Evolutionary conservation across 2,888 invertebrate genomes (phyloP), one percentile per base, ranked within the genome.

Genomic region (Drosophila kambysellisi): DNA sequence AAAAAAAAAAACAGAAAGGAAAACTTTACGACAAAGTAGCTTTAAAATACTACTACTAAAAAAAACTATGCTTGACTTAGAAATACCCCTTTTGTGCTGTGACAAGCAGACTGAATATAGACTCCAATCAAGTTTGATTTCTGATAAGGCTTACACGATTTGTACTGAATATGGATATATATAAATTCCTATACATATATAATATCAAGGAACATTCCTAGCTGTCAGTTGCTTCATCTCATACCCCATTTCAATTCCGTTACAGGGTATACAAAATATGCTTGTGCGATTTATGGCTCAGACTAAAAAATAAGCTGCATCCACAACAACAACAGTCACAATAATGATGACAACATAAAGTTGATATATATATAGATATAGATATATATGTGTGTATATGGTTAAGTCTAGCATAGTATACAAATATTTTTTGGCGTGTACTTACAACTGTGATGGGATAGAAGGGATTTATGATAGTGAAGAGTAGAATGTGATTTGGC

Each of bases 371-470:
- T n/a, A 39, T 9, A 25, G 9, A n/a, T 9, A 41, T 9, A 41
- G n/a, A 41, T n/a, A 37, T 6, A n/a, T 4, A 41, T 46, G 15
- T 8, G 8, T 46, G 15, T 15, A 39, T 56, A 56, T 39, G 6
- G 35, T 25, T 8, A n/a, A 15, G 46, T 25, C 25, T 52, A 3
- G 52, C 17, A 17, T 25, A 33, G 33, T 56, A 37, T 35, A 43
- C 39, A 54, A 54, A 41, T 62, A 76, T 64, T 59, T 64, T 69
- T 66, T 66, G 58, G 60, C 57, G 75, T 80, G 81, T 85, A 97
- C 98, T 97, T 94, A 99, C 99, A 96, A 99, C 99, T 94, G 99
- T 99, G 94, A 99, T 99, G 74, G 99, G 99, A 94, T 99, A 99
- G 93, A 98, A 97, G 76, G 99, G 99, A 94, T 99, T 99, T 94